Evolutionary conservation across 2,113 vertebrate species (phyloP), one percentile per base, ranked within the genome.

Genomic region (Cromileptes altivelis): DNA sequence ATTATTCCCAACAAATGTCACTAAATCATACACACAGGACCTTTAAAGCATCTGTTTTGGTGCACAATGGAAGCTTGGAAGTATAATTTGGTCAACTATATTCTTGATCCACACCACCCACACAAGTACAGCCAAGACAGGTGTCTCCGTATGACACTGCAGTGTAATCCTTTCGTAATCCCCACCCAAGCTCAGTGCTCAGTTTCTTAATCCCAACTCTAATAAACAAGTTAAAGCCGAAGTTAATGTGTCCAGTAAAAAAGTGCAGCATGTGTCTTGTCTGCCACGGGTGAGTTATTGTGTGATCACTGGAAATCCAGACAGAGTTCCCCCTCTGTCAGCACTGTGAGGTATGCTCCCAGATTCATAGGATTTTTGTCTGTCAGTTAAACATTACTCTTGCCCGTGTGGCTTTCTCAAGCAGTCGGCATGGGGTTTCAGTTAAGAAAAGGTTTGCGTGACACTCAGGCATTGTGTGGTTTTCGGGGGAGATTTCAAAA

Each of bases 211-310:
- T 93, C 83, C 91, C 77, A 86, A 82, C 49, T 86, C 71, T 85
- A 90, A 91, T 91, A 91, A 93, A 90, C 88, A 92, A 86, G 78
- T 89, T 89, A 73, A 84, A 90, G 78, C 65, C 75, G 72, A 86
- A 88, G 75, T 75, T 79, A 88, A 86, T 89, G 86, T 91, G 82
- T 87, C 88, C 80, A 79, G 86, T 85, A 91, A 91, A 91, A 45
- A 90, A 64, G 81, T 64, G 61, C 72, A 84, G 70, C 79, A 45
- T 21, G 45, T 14, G 30, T 88, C 78, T 42, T 30, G 56, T 78
- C 82, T 84, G 73, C 73, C 60, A 30, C 2, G 7, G 69, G 11
- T 23, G 40, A 70, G 74, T 84, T 78, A 70, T 72, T 82, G 62
- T 84, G 56, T 64, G 80, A 71, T 69, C 3, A 11, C 79, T 87